A percentile compares a stretch with the other conserved stretches of the same genome.
phyloP scores from a whole-genome alignment of 2,113 vertebrate species.

The Tachysurus vachellii region DNA sequence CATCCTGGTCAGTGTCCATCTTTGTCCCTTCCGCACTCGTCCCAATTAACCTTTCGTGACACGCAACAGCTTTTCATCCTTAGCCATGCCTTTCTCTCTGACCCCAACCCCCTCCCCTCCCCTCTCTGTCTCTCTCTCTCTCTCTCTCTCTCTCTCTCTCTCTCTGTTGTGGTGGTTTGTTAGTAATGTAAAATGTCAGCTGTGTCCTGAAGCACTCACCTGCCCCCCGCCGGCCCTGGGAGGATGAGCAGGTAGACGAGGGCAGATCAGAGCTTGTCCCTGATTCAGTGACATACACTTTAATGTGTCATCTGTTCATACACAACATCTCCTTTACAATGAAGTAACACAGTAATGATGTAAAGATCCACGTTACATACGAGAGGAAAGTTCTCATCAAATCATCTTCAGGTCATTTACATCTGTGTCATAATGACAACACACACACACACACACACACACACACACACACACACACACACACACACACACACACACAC shows the following conservation, averaged over 20 bases:
- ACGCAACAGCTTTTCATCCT: constrained; percentile 39
- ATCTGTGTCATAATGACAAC: no score
- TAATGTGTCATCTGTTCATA: not conserved
- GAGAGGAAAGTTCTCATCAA: no score
- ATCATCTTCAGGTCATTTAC: no score
- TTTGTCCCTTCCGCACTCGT: constrained; percentile 17
- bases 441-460: no score
- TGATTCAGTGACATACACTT: not conserved
- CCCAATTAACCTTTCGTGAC: constrained; percentile 50
- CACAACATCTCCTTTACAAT: not conserved
- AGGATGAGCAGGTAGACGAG: not conserved
- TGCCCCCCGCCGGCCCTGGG: constrained; percentile 16
- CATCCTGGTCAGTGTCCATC: constrained; percentile 49
- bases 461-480: no score
- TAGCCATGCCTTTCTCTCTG: not conserved
- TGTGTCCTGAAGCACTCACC: constrained; percentile 36
- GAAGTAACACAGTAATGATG: not conserved
- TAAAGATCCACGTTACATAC: not conserved
- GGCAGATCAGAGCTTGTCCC: not conserved
- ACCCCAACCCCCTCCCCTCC: not conserved
- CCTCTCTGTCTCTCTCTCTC: constrained; percentile 9
- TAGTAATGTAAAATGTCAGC: constrained; percentile 52
- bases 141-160: constrained; percentile 21
- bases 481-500: no score
- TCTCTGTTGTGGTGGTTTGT: constrained; percentile 23